Conservation (phyloP, 2,888 invertebrate species). For the Drosophila silvestris region DNA sequence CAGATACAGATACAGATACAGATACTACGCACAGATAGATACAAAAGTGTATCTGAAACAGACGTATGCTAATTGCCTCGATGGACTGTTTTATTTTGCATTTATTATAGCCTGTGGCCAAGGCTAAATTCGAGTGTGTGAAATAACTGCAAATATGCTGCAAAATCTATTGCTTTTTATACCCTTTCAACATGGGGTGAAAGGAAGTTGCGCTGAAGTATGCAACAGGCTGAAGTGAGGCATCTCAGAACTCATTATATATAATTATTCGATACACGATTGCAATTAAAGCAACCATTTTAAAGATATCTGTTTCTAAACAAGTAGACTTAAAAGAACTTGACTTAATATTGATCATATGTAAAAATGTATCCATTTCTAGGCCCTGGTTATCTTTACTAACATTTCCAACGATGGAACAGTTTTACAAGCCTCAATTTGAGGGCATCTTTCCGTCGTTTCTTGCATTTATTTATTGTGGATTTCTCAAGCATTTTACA, state of each 20-base stretch:
- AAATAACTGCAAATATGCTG: background rate
- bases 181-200: background rate
- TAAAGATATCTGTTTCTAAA: background rate
- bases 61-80: constrained; percentile 68
- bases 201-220: background rate
- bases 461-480: constrained; percentile 51
- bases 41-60: constrained; percentile 31
- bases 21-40: constrained; percentile 1
- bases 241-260: background rate
- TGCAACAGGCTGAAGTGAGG: background rate
- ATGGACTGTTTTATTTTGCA: constrained; percentile 13
- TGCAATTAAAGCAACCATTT: background rate
- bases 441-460: constrained; percentile 20
- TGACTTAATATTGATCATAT: background rate
- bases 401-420: background rate
- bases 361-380: background rate
- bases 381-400: background rate
- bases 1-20: constrained; percentile 1
- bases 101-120: constrained; percentile 18
- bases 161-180: background rate
- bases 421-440: background rate
- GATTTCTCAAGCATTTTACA: constrained; percentile 32
- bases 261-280: background rate
- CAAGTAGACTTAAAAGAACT: background rate
- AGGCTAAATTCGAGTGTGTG: background rate